phyloP scores from a whole-genome alignment of 2,113 vertebrate genomes.

The Myotis yumanensis region DNA sequence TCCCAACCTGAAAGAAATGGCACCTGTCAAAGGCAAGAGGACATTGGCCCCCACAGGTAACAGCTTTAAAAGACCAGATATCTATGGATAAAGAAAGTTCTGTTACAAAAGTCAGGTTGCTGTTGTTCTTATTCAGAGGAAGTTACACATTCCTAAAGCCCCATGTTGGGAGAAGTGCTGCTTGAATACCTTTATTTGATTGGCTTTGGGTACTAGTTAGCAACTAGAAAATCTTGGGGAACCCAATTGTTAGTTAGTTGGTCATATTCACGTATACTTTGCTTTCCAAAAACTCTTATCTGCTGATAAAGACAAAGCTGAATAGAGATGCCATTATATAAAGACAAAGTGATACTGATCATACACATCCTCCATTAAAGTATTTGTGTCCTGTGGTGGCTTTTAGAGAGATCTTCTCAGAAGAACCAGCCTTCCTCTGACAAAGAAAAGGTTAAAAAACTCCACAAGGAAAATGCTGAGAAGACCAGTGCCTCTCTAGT shows the following conservation, averaged over 20 bases:
- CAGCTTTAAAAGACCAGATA: background rate
- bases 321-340: background rate
- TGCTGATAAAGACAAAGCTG: background rate
- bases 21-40: constrained; percentile 86
- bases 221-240: background rate
- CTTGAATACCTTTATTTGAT: background rate
- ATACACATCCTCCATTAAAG: constrained; percentile 26
- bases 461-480: constrained; percentile 89
- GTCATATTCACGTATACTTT: background rate
- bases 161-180: background rate
- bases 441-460: constrained; percentile 86
- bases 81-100: background rate
- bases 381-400: constrained; percentile 67
- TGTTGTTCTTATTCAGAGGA: background rate
- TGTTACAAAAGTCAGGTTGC: background rate
- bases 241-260: background rate
- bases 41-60: constrained; percentile 88
- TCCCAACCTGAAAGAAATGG: constrained; percentile 80
- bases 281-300: background rate
- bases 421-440: constrained; percentile 83
- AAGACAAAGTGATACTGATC: background rate
- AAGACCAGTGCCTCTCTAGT: constrained; percentile 75
- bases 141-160: background rate
- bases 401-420: constrained; percentile 82
- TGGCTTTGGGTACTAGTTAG: background rate